Evolutionary conservation across 1,140 invertebrate species (phyloP).

Genomic region (Thereuonema tuberculata): DNA sequence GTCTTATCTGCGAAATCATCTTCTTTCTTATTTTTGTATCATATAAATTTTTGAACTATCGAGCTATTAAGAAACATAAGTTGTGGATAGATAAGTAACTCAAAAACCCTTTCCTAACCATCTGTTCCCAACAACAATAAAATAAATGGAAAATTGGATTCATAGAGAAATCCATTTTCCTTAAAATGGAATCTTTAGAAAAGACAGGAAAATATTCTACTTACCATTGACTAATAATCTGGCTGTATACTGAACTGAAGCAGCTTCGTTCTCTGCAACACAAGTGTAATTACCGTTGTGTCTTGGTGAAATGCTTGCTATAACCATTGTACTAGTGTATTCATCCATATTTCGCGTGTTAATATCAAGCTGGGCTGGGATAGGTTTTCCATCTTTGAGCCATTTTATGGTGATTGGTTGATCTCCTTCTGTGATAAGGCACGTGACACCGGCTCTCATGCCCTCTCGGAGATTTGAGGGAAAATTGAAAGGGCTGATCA

Average conservation of each 20-base stretch:
- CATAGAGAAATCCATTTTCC: no score
- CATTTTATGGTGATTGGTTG: conserved; percentile 31
- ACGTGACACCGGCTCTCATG: conserved; percentile 45
- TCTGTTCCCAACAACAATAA: no score
- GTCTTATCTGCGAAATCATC: no score
- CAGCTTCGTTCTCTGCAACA: conserved; percentile 32
- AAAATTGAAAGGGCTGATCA: conserved; percentile 49
- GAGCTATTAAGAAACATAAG: no score
- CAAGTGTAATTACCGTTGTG: conserved; percentile 37
- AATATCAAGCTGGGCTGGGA: conserved; percentile 15
- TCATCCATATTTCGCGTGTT: not conserved
- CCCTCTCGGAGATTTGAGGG: conserved; percentile 48
- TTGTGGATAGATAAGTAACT: no score
- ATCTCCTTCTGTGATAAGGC: conserved; percentile 33
- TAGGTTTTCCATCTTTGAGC: conserved; percentile 30
- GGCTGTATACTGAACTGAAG: conserved; percentile 29
- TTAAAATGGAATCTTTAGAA: no score
- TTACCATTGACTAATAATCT: conserved; percentile 13
- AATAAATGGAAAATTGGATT: no score
- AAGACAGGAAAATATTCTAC: no score
- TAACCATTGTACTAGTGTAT: conserved; percentile 24
- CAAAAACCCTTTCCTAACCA: no score
- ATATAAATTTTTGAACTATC: no score
- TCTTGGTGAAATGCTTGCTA: conserved; percentile 27
- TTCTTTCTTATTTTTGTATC: no score